Base-by-base conservation (phyloP, 2,113 vertebrate species). In the Pseudopodoces humilis region DNA sequence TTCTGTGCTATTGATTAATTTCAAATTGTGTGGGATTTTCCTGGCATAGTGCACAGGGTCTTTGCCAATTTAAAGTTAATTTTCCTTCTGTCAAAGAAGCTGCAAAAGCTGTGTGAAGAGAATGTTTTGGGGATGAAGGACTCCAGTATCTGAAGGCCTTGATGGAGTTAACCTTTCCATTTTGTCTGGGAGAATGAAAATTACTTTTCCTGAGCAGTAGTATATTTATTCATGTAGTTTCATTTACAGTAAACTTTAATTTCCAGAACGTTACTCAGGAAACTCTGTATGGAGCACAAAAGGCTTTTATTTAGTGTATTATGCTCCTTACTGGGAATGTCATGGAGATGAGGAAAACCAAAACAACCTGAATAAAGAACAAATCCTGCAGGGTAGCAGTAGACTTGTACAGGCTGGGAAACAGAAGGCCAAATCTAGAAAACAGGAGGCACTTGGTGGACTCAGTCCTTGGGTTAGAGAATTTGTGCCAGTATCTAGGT, bases 1-100 rank as follows among this genome's bases (percentile, higher is more conserved):
- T 85, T 96, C 89, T 92, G 87, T 80, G 70, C 71, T 84, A 88
- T 90, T 91, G 94, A 95, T 96, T 95, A 85, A 91, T 91, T 95
- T 84, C 55, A 90, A 85, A 88, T 69, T 65, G 71, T 63, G 87
- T 94, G 91, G 84, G 95, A 90, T 87, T 95, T 88, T 93, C 47
- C 83, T 91, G 95, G 91, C 93, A 35, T 77, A 83, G 88, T 87
- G 55, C 70, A 63, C 31, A 37, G 11, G 7, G 37, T 20, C 67
- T 82, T 89, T 89, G 91, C 70, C 93, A 95, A 65, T 1, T 79
- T 79, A 56, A 87, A 53, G 39, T 79, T 89, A 28, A 33, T 92
- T 91, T 87, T 75, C 67, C 58, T 88, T 95, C 59, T 92, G 80
- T 88, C 47, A 88, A 80, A 68, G 68, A 43, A 74, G 43, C 49